Base-by-base conservation (phyloP, 2,113 vertebrate species). In the Odocoileus virginianus region DNA sequence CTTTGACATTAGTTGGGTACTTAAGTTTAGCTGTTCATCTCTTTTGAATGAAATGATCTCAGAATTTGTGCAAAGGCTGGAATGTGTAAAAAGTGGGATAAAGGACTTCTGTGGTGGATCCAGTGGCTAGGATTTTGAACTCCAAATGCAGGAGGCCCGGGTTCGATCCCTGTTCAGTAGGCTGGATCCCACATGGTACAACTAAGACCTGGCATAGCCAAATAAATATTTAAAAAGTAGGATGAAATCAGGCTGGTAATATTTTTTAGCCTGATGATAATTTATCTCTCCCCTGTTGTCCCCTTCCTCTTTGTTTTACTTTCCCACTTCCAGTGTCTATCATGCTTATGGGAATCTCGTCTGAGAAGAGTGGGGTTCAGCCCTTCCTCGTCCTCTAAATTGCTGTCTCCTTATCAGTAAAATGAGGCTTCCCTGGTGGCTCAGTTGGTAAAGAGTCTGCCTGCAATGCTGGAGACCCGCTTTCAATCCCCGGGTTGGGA, bases 1-100 rank as follows among this genome's bases (percentile, higher is more conserved):
- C 28, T 71, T 89, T 55, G 79, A 78, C 12, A 33, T 93, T 82
- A n/a, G 43, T 81, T 78, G 47, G n/a, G 10, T 71, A 45, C 21
- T 54, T 78, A 87, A 67, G 19, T 97, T 89, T 95, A 57, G 7
- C 84, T 50, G 14, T 67, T 94, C 30, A 43, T 95, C 94, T 92
- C 0, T 52, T 86, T 36, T 82, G 25, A 90, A 58, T 85, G 36
- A 85, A 96, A 83, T 61, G 23, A 64, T 40, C 16, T 45, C n/a
- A 43, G 21, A 19, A 47, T 17, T 84, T 88, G 36, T 45, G 23
- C 36, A 92, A 71, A 78, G 81, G 3, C 21, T 93, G 9, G 36
- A 55, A 83, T 85, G 47, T 17, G 25, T 50, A 27, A 23, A 43
- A 76, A 76, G 40, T 76, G n/a, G n/a, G n/a, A 71, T 71, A 43